Conservation (phyloP, 2,888 invertebrate species). For the Sipha maydis region DNA sequence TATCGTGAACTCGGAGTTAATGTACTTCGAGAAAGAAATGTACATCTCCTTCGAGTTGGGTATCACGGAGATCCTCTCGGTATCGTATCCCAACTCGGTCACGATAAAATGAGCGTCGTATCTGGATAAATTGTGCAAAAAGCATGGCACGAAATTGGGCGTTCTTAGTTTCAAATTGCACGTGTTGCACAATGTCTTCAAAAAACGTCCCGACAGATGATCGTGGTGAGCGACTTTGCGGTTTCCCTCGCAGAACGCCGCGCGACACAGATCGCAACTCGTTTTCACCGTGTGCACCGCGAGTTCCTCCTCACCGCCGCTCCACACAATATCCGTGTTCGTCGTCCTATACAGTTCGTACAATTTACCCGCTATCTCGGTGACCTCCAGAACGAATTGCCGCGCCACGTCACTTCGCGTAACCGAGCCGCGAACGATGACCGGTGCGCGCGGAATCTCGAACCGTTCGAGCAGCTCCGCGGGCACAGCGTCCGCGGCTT, state of each 20-base stretch:
- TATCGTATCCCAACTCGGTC: no score
- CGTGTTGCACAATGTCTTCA: not conserved
- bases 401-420: not conserved
- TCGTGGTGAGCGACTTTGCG: not conserved
- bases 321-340: not conserved
- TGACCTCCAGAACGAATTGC: not conserved
- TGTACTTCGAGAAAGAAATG: not conserved
- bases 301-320: not conserved
- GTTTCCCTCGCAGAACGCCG: not conserved
- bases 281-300: not conserved
- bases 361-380: not conserved
- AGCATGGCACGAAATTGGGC: no score
- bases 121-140: no score
- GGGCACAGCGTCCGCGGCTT: not conserved
- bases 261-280: not conserved
- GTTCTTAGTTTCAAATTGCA: not conserved
- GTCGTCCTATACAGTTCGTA: not conserved
- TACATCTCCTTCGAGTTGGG: not conserved
- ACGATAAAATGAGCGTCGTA: no score
- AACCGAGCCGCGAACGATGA: not conserved
- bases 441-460: not conserved
- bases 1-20: not conserved
- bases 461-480: not conserved
- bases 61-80: no score
- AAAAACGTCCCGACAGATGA: not conserved